Evolutionary conservation across 1,140 invertebrate species (phyloP), one percentile per base, ranked within the genome.

Genomic region (Solenopsis invicta): DNA sequence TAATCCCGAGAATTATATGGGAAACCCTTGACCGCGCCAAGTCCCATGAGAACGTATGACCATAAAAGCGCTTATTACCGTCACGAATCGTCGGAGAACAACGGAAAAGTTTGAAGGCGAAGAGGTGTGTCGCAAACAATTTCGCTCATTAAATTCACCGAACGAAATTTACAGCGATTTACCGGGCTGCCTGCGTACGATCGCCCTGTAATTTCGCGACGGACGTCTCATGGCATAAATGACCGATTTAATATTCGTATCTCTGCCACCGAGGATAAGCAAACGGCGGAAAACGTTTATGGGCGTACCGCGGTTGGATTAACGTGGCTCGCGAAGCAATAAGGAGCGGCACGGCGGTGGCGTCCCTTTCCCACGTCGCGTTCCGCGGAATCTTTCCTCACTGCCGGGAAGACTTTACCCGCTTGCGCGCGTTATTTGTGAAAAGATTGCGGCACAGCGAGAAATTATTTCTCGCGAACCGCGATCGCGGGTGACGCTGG

Each of bases 381-480:
- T 29, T 29, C 29, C 29, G 29, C 29, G n/a, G 34, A 54, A 34
- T 54, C 34, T 48, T 37, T 62, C 76, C 6, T 41, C 29, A 5
- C 24, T 45, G 16, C 62, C 62, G 77, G 13, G 48, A 4, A 56
- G 77, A 54, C 48, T 52, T 67, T n/a, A n/a, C 48, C 16, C 61
- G 50, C 24, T 21, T 8, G 29, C 41, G 29, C 29, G 76, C 61
- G 29, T 62, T 6, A 24, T 48, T 61, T 13, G 16, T 84, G 54
- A 84, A 84, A 84, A 75, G 80, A 84, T 62, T 41, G 45, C 69
- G 41, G 80, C 21, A 21, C 74, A 24, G 61, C 67, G 45, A 48
- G 80, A 84, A 84, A 84, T 84, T 50, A 84, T 84, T 84, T 62
- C 80, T 48, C 80, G 80, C 54, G 54, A 84, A 84, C 69, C 80